These are phyloP conservation scores for Tenrec ecaudatus DNA, from an alignment of 2,113 vertebrate species.

Conservation along the genomic window DNA sequence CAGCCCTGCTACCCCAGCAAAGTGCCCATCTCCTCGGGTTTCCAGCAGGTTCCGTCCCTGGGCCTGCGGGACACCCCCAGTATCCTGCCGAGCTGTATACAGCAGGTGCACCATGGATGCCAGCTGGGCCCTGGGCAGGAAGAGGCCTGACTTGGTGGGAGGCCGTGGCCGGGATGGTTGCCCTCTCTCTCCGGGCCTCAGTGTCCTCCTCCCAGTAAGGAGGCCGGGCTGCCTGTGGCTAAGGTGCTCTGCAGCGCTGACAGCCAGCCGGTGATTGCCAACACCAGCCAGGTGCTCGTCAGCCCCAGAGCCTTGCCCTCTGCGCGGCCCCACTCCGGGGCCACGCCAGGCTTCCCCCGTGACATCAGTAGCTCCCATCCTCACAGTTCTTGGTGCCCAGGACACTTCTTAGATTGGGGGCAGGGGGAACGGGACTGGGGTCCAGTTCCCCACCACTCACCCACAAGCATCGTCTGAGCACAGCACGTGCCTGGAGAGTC, in stretches of 20 bases:
- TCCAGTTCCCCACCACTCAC: background rate
- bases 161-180: too few relatives aligned
- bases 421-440: background rate
- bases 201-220: background rate
- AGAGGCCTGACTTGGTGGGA: background rate
- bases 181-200: too few relatives aligned
- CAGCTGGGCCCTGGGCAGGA: background rate
- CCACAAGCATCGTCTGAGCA: background rate
- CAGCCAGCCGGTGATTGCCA: background rate
- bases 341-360: fast-evolving
- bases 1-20: background rate
- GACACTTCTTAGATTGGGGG: background rate
- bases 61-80: background rate
- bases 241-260: background rate
- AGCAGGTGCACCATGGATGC: background rate
- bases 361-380: fast-evolving
- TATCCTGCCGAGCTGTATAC: fast-evolving
- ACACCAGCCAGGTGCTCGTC: background rate
- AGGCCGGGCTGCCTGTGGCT: background rate
- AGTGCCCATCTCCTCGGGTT: background rate
- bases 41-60: background rate
- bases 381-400: background rate
- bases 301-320: background rate
- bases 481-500: background rate
- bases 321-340: background rate